A percentile compares a stretch with the other conserved stretches of the same genome.
Evolutionary conservation across 1,140 invertebrate genomes (phyloP).

Genomic region (Habropoda laboriosa): DNA sequence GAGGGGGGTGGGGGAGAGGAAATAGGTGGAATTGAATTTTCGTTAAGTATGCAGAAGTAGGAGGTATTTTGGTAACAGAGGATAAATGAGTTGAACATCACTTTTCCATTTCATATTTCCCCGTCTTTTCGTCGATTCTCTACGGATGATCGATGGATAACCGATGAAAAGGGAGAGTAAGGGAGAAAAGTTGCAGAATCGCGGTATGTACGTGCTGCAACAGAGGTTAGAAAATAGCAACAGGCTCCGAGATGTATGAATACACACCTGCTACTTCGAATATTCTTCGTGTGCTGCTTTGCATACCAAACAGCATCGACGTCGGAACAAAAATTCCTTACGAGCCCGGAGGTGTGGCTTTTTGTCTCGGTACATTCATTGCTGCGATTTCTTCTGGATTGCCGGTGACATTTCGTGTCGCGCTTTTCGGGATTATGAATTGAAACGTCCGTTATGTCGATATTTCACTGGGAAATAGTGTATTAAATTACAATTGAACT

Average conservation of each 20-base stretch:
- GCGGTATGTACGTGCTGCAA: background rate
- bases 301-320: constrained; percentile 10
- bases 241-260: constrained; percentile 10
- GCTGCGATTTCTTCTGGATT: background rate
- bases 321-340: background rate
- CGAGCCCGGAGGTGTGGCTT: background rate
- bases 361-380: constrained; percentile 1
- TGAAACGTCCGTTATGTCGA: no score
- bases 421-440: no score
- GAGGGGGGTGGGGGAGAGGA: no score
- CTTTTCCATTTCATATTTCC: constrained; percentile 32
- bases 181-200: constrained; percentile 4
- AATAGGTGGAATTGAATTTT: constrained; percentile 9
- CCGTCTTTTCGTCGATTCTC: background rate
- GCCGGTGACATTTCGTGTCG: no score
- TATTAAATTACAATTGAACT: no score
- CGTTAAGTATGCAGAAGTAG: background rate
- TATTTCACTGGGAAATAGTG: no score
- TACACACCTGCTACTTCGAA: constrained; percentile 5
- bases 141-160: constrained; percentile 34
- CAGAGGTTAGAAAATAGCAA: background rate
- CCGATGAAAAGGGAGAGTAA: constrained; percentile 11
- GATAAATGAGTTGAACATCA: background rate
- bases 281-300: constrained; percentile 1
- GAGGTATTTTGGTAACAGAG: background rate